Evolutionary conservation across 1,140 invertebrate species (phyloP).

Genomic region (Panagrolaimus sp.): DNA sequence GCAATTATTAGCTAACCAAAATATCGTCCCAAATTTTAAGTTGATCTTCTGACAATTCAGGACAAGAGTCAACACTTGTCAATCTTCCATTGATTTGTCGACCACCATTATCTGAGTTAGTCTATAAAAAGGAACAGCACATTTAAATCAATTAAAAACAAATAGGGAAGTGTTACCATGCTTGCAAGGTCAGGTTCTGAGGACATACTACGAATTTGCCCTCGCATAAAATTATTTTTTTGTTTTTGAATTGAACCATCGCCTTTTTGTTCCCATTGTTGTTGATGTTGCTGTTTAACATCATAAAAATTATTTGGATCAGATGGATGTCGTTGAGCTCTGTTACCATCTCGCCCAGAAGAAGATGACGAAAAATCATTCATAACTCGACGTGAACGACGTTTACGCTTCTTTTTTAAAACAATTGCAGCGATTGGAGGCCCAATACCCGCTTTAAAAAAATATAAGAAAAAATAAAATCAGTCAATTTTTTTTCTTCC

Average conservation of each 20-base stretch:
- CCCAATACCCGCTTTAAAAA: slow-evolving; percentile 18
- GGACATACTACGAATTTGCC: slow-evolving; percentile 9
- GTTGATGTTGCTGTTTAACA: no score
- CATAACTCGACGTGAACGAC: slow-evolving; percentile 15
- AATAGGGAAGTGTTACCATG: background rate
- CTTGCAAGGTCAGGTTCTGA: slow-evolving; percentile 7
- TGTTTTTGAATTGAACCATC: no score
- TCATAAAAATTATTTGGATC: no score
- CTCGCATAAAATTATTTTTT: background rate
- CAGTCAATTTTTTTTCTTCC: slow-evolving; percentile 4
- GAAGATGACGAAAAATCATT: background rate
- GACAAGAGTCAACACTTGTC: slow-evolving; percentile 13
- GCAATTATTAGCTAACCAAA: background rate
- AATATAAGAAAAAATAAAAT: background rate
- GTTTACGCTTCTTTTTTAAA: slow-evolving; percentile 23
- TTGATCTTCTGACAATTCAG: slow-evolving; percentile 17
- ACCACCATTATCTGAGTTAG: background rate
- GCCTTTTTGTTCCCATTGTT: no score
- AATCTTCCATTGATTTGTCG: background rate
- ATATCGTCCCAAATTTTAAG: slow-evolving; percentile 19
- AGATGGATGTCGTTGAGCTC: no score
- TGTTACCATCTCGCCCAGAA: no score
- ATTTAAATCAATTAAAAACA: slow-evolving; percentile 8
- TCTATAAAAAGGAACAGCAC: background rate
- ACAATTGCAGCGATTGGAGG: slow-evolving; percentile 19